Evolutionary conservation across 2,797 vertebrate species (phyloP).

Genomic region (Myiotriccus ornatus): DNA sequence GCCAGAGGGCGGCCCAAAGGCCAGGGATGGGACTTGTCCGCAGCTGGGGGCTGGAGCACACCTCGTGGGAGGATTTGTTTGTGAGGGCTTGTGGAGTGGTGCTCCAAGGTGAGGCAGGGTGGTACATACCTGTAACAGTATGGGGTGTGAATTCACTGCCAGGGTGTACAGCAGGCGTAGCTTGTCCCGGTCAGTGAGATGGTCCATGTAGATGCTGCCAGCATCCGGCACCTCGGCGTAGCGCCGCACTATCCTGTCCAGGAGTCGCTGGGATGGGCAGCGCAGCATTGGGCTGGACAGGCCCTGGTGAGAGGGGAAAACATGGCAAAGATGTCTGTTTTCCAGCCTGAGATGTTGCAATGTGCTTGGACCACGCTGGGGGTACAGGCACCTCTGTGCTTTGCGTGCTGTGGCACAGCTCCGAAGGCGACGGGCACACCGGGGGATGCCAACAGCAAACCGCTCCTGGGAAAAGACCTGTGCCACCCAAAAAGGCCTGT

Average conservation of each 20-base stretch:
- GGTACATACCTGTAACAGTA: conserved; percentile 78
- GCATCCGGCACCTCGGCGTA: conserved; percentile 83
- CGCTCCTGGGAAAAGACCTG: accelerated
- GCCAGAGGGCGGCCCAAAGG: background rate
- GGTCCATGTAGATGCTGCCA: conserved; percentile 85
- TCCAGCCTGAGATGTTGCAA: background rate
- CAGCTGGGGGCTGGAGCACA: accelerated
- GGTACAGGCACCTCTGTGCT: background rate
- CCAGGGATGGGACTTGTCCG: background rate
- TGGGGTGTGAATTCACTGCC: conserved; percentile 81
- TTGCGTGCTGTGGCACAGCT: accelerated
- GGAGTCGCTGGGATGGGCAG: conserved; percentile 83
- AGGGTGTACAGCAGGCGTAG: conserved; percentile 84
- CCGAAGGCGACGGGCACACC: accelerated
- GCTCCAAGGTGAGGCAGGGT: background rate
- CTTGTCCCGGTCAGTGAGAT: conserved; percentile 80
- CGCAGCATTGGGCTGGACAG: conserved; percentile 79
- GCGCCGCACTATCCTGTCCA: conserved; percentile 82
- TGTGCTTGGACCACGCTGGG: accelerated
- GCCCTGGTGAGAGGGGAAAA: conserved; percentile 61
- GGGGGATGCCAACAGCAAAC: background rate
- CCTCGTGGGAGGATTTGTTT: accelerated
- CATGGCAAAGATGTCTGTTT: background rate
- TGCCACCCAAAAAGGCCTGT: background rate
- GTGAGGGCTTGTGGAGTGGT: accelerated